These are phyloP conservation scores for Prunella strophiata DNA, from an alignment of 2,797 vertebrate species.

Conservation along the genomic window DNA sequence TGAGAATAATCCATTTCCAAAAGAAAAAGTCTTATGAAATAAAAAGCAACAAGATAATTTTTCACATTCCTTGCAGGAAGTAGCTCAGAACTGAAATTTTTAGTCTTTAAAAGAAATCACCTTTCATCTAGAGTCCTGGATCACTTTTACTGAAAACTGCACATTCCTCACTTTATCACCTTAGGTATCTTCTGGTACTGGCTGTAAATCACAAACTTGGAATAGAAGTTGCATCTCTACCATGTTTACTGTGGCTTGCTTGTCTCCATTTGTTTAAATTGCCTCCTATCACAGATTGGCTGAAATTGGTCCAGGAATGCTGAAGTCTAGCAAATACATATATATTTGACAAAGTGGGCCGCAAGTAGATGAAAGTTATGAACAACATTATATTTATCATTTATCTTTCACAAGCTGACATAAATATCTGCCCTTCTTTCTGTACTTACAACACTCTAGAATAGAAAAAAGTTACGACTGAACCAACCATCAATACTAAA, in stretches of 20 bases:
- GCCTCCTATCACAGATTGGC: neutral
- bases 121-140: neutral
- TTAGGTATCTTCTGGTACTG: neutral
- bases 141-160: neutral
- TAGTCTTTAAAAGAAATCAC: neutral
- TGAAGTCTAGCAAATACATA: neutral
- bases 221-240: neutral
- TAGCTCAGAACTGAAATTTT: neutral
- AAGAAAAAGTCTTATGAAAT: conserved; percentile 20
- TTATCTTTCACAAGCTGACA: neutral
- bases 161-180: neutral
- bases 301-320: neutral
- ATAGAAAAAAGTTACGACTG: neutral
- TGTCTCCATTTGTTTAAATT: neutral
- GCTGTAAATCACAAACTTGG: neutral
- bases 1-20: neutral
- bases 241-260: neutral
- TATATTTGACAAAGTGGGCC: neutral
- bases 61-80: neutral
- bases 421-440: neutral
- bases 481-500: neutral
- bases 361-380: neutral
- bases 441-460: neutral
- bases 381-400: conserved; percentile 5
- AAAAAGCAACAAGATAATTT: conserved; percentile 19